phyloP scores from a whole-genome alignment of 2,888 invertebrate species.

The Gortyna flavago region DNA sequence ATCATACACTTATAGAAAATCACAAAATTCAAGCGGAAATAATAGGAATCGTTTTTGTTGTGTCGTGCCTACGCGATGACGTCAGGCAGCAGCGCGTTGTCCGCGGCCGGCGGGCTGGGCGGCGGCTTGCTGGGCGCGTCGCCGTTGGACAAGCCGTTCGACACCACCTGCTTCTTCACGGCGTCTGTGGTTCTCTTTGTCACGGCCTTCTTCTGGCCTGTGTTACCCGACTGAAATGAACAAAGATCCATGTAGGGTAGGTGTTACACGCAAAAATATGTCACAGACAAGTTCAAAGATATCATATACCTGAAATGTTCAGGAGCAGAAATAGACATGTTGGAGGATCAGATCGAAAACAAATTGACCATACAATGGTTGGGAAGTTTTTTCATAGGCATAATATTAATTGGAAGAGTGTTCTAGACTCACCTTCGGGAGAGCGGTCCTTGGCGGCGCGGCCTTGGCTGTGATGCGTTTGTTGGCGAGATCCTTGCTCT shows the following conservation, averaged over 20 bases:
- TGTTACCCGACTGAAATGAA: constrained; percentile 76
- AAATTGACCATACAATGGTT: not conserved
- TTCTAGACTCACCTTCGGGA: constrained; percentile 77
- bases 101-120: constrained; percentile 86
- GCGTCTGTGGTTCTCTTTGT: constrained; percentile 67
- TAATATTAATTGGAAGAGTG: not conserved
- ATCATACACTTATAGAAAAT: constrained; percentile 89
- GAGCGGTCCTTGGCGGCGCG: constrained; percentile 84
- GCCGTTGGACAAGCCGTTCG: constrained; percentile 70
- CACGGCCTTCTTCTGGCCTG: constrained; percentile 75
- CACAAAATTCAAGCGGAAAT: constrained; percentile 90
- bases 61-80: constrained; percentile 83
- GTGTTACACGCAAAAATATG: not conserved
- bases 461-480: constrained; percentile 91
- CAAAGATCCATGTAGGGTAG: not conserved
- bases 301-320: not conserved
- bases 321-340: not conserved
- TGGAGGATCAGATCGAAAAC: not conserved
- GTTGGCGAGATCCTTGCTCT: constrained; percentile 92
- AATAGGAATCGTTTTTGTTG: constrained; percentile 83
- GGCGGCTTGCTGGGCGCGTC: constrained; percentile 82
- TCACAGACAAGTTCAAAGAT: not conserved
- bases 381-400: not conserved
- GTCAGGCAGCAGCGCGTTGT: constrained; percentile 85
- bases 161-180: constrained; percentile 62